Conservation (phyloP, 2,113 vertebrate species). For the Phylloscopus trochiloides region DNA sequence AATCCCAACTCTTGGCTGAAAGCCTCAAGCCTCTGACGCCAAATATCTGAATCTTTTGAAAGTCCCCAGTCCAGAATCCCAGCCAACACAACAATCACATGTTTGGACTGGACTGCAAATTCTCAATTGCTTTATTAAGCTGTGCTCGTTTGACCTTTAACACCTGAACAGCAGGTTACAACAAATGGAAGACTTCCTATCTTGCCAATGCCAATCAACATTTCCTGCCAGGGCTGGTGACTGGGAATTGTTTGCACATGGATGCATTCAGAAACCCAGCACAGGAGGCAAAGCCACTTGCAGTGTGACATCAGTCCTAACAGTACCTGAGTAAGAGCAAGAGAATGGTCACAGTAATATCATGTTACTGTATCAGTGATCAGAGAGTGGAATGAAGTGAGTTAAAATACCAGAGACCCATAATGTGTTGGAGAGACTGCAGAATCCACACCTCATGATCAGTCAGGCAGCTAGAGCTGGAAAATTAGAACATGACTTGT, state of each 20-base stretch:
- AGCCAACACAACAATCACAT: background rate
- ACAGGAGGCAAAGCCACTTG: background rate
- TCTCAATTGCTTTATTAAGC: background rate
- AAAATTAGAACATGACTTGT: background rate
- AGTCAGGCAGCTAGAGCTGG: background rate
- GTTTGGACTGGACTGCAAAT: background rate
- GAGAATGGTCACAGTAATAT: background rate
- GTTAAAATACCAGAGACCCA: background rate
- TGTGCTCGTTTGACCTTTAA: background rate
- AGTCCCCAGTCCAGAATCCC: fast-evolving
- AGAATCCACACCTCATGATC: background rate
- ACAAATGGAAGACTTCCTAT: background rate
- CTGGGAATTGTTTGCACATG: background rate
- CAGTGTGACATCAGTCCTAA: background rate
- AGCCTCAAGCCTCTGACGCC: background rate
- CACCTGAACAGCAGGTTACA: background rate
- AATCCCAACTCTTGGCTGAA: background rate
- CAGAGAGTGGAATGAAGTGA: background rate
- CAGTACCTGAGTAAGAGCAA: background rate
- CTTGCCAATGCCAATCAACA: fast-evolving
- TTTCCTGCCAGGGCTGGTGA: background rate
- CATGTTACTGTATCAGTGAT: background rate
- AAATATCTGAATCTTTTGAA: background rate
- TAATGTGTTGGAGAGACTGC: background rate
- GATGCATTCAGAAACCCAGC: background rate